phyloP scores from a whole-genome alignment of 1,140 invertebrate genomes.

The Copidosoma floridanum region DNA sequence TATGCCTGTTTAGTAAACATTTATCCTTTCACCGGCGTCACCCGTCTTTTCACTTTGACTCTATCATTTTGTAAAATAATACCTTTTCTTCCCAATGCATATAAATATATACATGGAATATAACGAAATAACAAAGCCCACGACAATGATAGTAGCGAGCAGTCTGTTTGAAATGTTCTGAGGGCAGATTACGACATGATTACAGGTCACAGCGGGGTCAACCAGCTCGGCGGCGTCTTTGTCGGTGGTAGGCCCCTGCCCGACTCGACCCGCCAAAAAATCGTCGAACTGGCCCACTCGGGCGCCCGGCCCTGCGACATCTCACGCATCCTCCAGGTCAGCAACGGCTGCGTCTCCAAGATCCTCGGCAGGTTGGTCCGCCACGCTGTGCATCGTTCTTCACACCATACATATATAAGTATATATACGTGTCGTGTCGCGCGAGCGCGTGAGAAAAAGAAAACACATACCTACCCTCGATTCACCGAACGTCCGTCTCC shows the following conservation, averaged over 20 bases:
- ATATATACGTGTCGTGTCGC: too few relatives aligned
- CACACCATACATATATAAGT: too few relatives aligned
- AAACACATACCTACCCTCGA: not conserved
- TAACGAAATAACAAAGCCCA: too few relatives aligned
- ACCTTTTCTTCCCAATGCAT: too few relatives aligned
- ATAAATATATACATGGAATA: too few relatives aligned
- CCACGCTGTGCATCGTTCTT: slow-evolving; percentile 43
- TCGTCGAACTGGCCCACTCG: slow-evolving; percentile 91
- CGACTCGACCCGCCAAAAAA: slow-evolving; percentile 91
- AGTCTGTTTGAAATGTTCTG: slow-evolving; percentile 21
- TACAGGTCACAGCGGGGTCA: slow-evolving; percentile 92
- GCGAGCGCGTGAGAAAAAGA: slow-evolving; percentile 1
- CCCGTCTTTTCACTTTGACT: too few relatives aligned
- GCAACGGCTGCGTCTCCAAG: slow-evolving; percentile 88
- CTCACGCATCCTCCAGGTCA: slow-evolving; percentile 87
- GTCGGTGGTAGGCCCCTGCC: slow-evolving; percentile 95
- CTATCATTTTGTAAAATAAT: too few relatives aligned
- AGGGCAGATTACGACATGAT: slow-evolving; percentile 31
- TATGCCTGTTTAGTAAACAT: too few relatives aligned
- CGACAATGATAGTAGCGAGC: not conserved
- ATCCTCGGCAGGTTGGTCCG: slow-evolving; percentile 76
- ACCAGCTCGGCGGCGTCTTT: slow-evolving; percentile 97
- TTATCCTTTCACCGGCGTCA: too few relatives aligned
- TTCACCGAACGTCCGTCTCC: not conserved
- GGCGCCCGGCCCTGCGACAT: slow-evolving; percentile 94